Conservation (phyloP, 2,888 invertebrate species). For the Cinara cedri region DNA sequence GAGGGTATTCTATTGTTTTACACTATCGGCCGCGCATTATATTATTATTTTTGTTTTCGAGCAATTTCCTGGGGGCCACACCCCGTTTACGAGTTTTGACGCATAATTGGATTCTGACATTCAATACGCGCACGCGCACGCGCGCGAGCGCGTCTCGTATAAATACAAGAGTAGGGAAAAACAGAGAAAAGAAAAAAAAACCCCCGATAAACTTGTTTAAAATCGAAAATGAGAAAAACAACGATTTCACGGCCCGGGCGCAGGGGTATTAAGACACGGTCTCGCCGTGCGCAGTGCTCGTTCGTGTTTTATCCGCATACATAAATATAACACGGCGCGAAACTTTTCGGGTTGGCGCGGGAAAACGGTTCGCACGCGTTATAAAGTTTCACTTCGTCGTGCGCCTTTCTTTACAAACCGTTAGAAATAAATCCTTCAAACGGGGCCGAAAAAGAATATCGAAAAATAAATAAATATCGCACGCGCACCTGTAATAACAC, state of each 20-base stretch:
- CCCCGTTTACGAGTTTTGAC: constrained; percentile 54
- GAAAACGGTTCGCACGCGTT: neutral
- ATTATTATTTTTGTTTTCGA: constrained; percentile 52
- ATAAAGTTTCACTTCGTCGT: neutral
- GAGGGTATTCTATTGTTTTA: constrained; percentile 53
- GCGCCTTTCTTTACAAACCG: neutral
- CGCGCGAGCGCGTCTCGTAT: neutral
- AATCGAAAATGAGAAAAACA: constrained; percentile 44
- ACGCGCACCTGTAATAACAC: no score
- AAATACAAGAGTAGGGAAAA: constrained; percentile 16
- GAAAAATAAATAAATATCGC: neutral
- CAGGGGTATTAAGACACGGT: constrained; percentile 11
- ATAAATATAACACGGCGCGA: neutral
- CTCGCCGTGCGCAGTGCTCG: neutral
- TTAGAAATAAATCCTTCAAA: constrained; percentile 8
- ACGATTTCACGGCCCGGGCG: constrained; percentile 8
- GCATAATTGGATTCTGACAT: constrained; percentile 55
- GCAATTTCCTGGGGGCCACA: constrained; percentile 55
- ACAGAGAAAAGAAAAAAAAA: constrained; percentile 20
- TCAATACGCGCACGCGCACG: constrained; percentile 18
- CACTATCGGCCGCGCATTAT: constrained; percentile 49
- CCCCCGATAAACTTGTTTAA: constrained; percentile 31
- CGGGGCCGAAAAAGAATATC: neutral
- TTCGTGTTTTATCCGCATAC: neutral
- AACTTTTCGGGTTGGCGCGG: neutral